phyloP scores from a whole-genome alignment of 1,140 invertebrate genomes.

The Uloborus diversus region DNA sequence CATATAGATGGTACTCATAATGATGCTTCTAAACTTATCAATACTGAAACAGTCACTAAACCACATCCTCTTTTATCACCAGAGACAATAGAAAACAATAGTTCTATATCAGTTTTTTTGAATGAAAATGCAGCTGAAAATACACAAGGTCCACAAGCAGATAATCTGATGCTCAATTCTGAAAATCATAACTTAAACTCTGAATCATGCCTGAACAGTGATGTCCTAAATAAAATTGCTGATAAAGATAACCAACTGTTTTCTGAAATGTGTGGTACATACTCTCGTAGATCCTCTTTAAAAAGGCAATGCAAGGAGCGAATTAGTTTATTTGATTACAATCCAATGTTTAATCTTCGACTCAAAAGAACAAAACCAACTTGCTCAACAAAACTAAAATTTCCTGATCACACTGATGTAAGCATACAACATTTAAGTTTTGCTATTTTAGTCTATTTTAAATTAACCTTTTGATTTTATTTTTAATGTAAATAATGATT shows the following conservation, averaged over 20 bases:
- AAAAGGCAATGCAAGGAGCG: slow-evolving; percentile 46
- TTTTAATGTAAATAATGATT: not conserved
- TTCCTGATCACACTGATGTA: slow-evolving; percentile 24
- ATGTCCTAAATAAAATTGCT: not conserved
- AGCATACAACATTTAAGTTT: slow-evolving; percentile 8
- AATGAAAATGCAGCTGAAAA: too few relatives aligned
- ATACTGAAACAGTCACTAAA: not conserved
- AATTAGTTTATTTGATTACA: slow-evolving; percentile 47
- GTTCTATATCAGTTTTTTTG: too few relatives aligned
- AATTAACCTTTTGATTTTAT: not conserved
- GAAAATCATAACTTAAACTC: too few relatives aligned
- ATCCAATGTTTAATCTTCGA: slow-evolving; percentile 35
- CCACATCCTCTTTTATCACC: not conserved
- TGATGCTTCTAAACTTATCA: not conserved
- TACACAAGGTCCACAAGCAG: too few relatives aligned
- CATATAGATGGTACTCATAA: slow-evolving; percentile 3
- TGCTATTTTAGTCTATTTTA: not conserved
- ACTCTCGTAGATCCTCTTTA: slow-evolving; percentile 39
- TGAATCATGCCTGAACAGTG: too few relatives aligned
- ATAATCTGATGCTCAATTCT: too few relatives aligned
- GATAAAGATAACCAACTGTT: not conserved
- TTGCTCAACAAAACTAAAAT: slow-evolving; percentile 3
- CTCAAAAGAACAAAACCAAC: slow-evolving; percentile 33
- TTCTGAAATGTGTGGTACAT: not conserved
- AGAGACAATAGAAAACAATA: not conserved